phyloP scores from a whole-genome alignment of 2,113 vertebrate species.

The Heliornis fulica region DNA sequence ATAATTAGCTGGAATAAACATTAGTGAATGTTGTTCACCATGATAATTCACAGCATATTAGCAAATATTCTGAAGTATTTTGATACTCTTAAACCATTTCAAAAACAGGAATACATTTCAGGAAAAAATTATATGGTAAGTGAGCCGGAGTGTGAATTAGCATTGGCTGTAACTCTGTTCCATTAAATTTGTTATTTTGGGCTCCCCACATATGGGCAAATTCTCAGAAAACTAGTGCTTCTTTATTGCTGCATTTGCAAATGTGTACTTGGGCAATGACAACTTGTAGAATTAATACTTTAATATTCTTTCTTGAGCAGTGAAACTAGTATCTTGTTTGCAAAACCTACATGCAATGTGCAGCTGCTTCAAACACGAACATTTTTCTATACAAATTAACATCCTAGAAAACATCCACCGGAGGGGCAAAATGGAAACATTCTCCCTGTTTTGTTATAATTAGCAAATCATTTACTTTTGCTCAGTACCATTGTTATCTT shows the following conservation, averaged over 20 bases:
- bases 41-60: conserved; percentile 14
- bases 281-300: conserved; percentile 61
- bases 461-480: conserved; percentile 42
- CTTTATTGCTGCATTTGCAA: conserved; percentile 34
- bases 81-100: background rate
- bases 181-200: conserved; percentile 9
- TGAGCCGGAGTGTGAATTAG: background rate
- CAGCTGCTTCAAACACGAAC: conserved; percentile 27
- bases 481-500: conserved; percentile 34
- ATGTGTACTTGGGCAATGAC: background rate
- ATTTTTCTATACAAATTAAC: conserved; percentile 52
- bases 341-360: background rate
- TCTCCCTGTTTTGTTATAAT: conserved; percentile 10
- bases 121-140: background rate
- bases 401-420: background rate
- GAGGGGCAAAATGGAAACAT: background rate
- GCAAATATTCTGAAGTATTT: conserved; percentile 10
- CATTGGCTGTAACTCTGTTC: conserved; percentile 1
- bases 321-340: conserved; percentile 8
- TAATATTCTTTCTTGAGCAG: conserved; percentile 35
- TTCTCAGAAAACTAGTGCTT: background rate
- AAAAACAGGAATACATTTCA: conserved; percentile 15
- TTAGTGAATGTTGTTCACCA: background rate
- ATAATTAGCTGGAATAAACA: conserved; percentile 1
- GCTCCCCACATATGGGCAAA: background rate